Percentiles rank a stretch among this genome's conserved stretches.
Conservation (phyloP, 2,113 vertebrate species). For the Podocnemis expansa region DNA sequence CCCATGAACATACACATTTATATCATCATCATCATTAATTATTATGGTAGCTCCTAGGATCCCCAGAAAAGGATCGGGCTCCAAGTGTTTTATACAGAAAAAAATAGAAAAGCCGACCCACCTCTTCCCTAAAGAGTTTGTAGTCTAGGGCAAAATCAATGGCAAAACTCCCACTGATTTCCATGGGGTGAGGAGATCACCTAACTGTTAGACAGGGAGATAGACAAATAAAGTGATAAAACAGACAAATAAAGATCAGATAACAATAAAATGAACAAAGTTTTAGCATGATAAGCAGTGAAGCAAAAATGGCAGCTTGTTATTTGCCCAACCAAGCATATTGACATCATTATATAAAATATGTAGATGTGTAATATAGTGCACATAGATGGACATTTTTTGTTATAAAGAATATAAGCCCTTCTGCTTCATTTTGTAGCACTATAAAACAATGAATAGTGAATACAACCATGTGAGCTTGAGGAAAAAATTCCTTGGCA, state of each 20-base stretch:
- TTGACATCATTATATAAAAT: constrained; percentile 62
- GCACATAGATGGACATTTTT: constrained; percentile 51
- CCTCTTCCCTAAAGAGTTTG: background rate
- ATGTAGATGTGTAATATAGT: constrained; percentile 22
- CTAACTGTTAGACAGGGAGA: background rate
- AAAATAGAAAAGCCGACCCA: background rate
- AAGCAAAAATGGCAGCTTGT: background rate
- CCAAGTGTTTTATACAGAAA: background rate
- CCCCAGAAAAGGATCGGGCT: background rate
- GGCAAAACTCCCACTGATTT: rapidly evolving
- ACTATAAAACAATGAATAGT: constrained; percentile 37
- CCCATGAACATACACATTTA: background rate
- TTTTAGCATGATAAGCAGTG: constrained; percentile 5
- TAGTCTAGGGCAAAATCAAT: background rate
- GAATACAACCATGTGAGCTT: constrained; percentile 54
- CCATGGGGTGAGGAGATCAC: background rate
- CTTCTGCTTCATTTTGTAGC: constrained; percentile 34
- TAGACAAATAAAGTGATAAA: too few relatives aligned
- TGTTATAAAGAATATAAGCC: constrained; percentile 38
- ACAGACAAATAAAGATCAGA: background rate
- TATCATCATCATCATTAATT: background rate
- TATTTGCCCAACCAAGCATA: constrained; percentile 44
- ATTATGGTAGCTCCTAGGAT: background rate
- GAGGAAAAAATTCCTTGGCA: constrained; percentile 46
- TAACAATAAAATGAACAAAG: constrained; percentile 27